Base-by-base conservation (phyloP, 2,888 invertebrate species). In the Dichetophora obliterata region DNA sequence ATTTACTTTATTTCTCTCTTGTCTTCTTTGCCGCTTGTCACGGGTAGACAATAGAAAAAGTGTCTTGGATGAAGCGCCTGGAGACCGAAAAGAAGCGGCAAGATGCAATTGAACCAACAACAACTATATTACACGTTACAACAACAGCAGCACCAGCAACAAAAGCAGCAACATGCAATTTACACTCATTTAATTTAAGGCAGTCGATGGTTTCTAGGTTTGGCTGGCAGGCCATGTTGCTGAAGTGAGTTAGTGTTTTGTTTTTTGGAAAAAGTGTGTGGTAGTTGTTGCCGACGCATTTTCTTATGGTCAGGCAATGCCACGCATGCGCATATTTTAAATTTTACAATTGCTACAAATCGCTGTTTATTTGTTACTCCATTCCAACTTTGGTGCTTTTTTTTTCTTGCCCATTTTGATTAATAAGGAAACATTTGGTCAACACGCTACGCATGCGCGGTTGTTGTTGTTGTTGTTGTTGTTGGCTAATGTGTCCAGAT, bases 171-270 rank as follows among this genome's bases (percentile, higher is more conserved):
- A 27, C 59, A 16, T 59, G 59, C 59, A 59, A 59, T 59, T 59
- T 59, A 59, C 59, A 59, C 59, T 59, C 59, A 59, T 59, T 59
- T 27, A 59, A 59, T 59, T 59, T 27, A 59, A 59, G 59, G 59
- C 59, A 27, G 59, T 59, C 59, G 59, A 43, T 43, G 11, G 43
- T 43, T 59, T 27, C 24, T 59, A 59, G 59, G 11, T 16, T 16
- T 11, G 24, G 59, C 22, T 59, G 59, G 8, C 14, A 22, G 22
- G 27, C 59, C 59, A 8, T 59, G 59, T 27, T 11, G 3, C 27
- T 11, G 27, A 9, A 27, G 27, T 16, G 24, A 4, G 59, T 27
- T 27, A 27, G 24, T 22, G n/a, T n/a, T n/a, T n/a, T n/a, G n/a
- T n/a, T n/a, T 11, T 59, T 27, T 27, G 27, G 27, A 59, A 59